Evolutionary conservation across 2,888 invertebrate genomes (phyloP).

Genomic region (Epirrhoe tristata): DNA sequence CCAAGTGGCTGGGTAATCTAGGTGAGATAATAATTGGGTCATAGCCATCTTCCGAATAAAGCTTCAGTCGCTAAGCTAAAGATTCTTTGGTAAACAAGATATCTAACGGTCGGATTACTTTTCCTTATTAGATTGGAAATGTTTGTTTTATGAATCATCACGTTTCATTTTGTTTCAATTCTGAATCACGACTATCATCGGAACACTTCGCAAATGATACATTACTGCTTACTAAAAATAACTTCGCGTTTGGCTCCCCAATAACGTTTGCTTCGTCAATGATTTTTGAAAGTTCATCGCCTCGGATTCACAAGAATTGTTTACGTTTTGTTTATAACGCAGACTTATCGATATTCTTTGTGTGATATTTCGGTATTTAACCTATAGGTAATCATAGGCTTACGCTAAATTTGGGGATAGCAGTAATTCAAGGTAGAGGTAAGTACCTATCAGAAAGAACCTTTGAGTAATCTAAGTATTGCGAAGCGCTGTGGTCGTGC

Average conservation of each 20-base stretch:
- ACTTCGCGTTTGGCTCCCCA: conserved; percentile 28
- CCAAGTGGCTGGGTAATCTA: conserved; percentile 20
- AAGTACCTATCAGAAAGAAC: no score
- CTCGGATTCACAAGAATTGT: conserved; percentile 20
- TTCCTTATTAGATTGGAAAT: neutral
- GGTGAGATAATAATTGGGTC: neutral
- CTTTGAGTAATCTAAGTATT: no score
- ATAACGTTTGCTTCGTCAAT: conserved; percentile 22
- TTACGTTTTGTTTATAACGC: conserved; percentile 8
- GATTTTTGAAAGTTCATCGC: conserved; percentile 32
- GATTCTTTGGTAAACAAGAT: neutral
- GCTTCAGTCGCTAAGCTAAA: neutral
- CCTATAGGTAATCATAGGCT: no score
- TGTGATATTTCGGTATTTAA: neutral
- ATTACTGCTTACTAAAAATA: conserved; percentile 26
- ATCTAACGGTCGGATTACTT: neutral
- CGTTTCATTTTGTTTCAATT: conserved; percentile 2
- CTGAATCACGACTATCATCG: conserved; percentile 23
- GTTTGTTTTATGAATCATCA: neutral
- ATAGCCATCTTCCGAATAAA: no score
- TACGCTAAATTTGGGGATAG: no score
- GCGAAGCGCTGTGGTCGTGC: no score
- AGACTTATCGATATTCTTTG: neutral
- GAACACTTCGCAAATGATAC: conserved; percentile 23
- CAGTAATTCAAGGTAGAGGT: no score